A percentile compares a stretch with the other conserved stretches of the same genome.
Evolutionary conservation across 92 coral and sea anemone species (phyloP).

Genomic region (Actinernus sp.): DNA sequence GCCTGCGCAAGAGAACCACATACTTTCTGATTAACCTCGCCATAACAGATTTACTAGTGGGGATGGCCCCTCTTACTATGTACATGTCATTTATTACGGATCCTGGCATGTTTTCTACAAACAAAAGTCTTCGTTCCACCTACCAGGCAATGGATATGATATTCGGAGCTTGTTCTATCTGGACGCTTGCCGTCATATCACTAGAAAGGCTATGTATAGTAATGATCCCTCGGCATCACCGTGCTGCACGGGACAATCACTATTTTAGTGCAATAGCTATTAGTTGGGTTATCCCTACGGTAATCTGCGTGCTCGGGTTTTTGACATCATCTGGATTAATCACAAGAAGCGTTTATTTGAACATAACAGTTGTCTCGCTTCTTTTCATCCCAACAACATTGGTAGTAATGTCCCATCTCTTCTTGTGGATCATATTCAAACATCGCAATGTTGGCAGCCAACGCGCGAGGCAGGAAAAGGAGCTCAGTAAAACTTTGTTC

Average conservation of each 20-base stretch:
- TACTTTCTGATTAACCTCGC: conserved; percentile 34
- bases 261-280: conserved; percentile 30
- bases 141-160: conserved; percentile 41
- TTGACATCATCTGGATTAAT: conserved; percentile 14
- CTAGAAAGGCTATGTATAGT: conserved; percentile 34
- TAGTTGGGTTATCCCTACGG: conserved; percentile 30
- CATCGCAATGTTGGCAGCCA: conserved; percentile 22
- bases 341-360: conserved; percentile 18
- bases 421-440: conserved; percentile 25
- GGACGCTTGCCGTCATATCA: conserved; percentile 49
- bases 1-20: conserved; percentile 27
- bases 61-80: conserved; percentile 29
- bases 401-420: conserved; percentile 28
- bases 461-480: conserved; percentile 30
- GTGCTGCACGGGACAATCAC: conserved; percentile 8
- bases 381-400: conserved; percentile 36
- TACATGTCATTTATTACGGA: conserved; percentile 27
- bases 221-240: conserved; percentile 17
- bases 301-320: conserved; percentile 2
- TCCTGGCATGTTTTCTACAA: neutral
- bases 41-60: conserved; percentile 35
- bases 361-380: conserved; percentile 15
- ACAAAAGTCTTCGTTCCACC: neutral
- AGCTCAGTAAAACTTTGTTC: conserved; percentile 35
- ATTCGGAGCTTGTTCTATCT: conserved; percentile 45